Evolutionary conservation across 2,888 invertebrate species (phyloP).

Genomic region (Pemphredon lugubris): DNA sequence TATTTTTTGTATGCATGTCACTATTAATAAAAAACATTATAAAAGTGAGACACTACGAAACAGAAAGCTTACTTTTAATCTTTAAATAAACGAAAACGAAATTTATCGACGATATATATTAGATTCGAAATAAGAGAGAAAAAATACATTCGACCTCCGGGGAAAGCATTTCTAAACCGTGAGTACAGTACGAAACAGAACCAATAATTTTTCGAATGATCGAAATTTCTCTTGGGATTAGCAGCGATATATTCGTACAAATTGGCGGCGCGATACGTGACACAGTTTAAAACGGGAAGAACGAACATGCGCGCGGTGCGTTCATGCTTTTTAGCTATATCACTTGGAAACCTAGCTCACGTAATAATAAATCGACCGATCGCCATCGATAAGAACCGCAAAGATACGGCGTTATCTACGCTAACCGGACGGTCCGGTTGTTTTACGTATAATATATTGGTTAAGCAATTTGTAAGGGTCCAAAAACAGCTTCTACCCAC

Average conservation of each 20-base stretch:
- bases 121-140: not conserved
- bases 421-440: conserved; percentile 59
- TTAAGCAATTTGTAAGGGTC: conserved; percentile 73
- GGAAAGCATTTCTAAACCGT: conserved; percentile 11
- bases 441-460: conserved; percentile 75
- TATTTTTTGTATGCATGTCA: too few relatives aligned
- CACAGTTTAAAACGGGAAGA: conserved; percentile 57
- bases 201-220: conserved; percentile 54
- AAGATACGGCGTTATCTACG: conserved; percentile 74
- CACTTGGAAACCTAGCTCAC: conserved; percentile 51
- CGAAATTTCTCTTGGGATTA: conserved; percentile 48
- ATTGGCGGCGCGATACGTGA: conserved; percentile 55
- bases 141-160: too few relatives aligned
- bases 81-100: not conserved
- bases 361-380: conserved; percentile 76
- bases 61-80: not conserved
- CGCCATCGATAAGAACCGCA: conserved; percentile 77
- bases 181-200: conserved; percentile 1
- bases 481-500: too few relatives aligned
- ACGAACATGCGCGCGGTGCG: conserved; percentile 53
- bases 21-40: too few relatives aligned
- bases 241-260: conserved; percentile 32
- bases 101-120: not conserved
- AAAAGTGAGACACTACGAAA: not conserved
- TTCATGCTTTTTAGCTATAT: conserved; percentile 65